A percentile compares a stretch with the other conserved stretches of the same genome.
Evolutionary conservation across 2,888 invertebrate genomes (phyloP).

Genomic region (Norana najaformis): DNA sequence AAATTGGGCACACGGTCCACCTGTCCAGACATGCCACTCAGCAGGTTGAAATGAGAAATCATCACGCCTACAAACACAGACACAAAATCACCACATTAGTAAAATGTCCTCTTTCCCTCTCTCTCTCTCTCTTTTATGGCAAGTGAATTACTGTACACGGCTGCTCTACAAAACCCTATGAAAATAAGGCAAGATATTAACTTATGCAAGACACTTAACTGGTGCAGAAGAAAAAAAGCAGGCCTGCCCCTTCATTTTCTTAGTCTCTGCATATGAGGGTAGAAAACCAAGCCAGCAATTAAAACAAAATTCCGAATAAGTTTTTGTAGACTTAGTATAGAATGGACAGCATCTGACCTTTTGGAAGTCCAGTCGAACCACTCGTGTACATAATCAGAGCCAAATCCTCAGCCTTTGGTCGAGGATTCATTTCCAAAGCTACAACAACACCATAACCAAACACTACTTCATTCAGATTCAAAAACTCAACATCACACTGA

Average conservation of each 20-base stretch:
- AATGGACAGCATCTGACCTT: slow-evolving; percentile 69
- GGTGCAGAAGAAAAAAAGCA: not conserved
- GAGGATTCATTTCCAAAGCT: slow-evolving; percentile 37
- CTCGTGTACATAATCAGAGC: slow-evolving; percentile 99
- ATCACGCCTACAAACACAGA: slow-evolving; percentile 59
- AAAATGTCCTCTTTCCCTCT: not conserved
- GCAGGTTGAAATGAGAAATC: slow-evolving; percentile 64
- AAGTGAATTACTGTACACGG: not conserved
- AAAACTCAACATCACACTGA: not conserved
- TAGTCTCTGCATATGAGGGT: not conserved
- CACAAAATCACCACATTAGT: not conserved
- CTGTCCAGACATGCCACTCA: slow-evolving; percentile 64
- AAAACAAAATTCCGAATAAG: not conserved
- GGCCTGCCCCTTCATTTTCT: not conserved
- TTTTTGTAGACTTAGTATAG: not conserved
- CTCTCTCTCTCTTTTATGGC: not conserved
- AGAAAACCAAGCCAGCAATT: not conserved
- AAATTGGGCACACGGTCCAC: slow-evolving; percentile 58
- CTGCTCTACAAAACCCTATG: not conserved
- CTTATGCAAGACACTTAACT: not conserved
- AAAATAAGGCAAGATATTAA: not conserved
- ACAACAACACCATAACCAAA: not conserved
- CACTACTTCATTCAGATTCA: not conserved
- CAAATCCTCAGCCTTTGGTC: slow-evolving; percentile 72
- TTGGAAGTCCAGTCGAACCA: slow-evolving; percentile 93